These are phyloP conservation scores for Tipula helvola DNA, from an alignment of 2,888 invertebrate genomes.

Conservation along the genomic window DNA sequence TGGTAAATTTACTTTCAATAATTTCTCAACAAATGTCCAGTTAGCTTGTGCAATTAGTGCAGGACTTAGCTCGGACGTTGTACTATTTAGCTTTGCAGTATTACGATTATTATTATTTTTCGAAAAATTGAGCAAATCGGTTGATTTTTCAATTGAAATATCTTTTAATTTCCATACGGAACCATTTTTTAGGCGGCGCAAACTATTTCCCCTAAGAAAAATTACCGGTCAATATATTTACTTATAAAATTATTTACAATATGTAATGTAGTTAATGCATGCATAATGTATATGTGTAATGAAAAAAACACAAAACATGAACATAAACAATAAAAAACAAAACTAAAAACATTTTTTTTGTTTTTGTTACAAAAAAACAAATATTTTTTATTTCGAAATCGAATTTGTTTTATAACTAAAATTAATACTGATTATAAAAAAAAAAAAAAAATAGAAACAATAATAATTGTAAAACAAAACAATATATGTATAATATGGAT, in stretches of 20 bases:
- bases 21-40: conserved; percentile 94
- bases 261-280: background rate
- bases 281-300: background rate
- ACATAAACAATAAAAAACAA: background rate
- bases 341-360: background rate
- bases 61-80: conserved; percentile 47
- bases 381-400: background rate
- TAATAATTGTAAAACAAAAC: background rate
- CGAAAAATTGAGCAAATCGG: background rate
- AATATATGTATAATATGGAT: background rate
- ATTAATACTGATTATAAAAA: conserved; percentile 5
- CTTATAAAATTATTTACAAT: background rate
- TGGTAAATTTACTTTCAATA: conserved; percentile 61
- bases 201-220: conserved; percentile 36
- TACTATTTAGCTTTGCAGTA: conserved; percentile 32
- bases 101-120: conserved; percentile 20
- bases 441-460: background rate
- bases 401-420: background rate
- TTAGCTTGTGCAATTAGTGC: conserved; percentile 92
- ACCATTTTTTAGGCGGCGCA: conserved; percentile 46
- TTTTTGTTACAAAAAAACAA: background rate
- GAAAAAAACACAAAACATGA: background rate
- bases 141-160: conserved; percentile 39
- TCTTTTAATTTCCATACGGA: conserved; percentile 51
- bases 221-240: background rate